A percentile compares a stretch with the other conserved stretches of the same genome.
Conservation (phyloP, 1,140 invertebrate genomes). For the Amyelois transitella region DNA sequence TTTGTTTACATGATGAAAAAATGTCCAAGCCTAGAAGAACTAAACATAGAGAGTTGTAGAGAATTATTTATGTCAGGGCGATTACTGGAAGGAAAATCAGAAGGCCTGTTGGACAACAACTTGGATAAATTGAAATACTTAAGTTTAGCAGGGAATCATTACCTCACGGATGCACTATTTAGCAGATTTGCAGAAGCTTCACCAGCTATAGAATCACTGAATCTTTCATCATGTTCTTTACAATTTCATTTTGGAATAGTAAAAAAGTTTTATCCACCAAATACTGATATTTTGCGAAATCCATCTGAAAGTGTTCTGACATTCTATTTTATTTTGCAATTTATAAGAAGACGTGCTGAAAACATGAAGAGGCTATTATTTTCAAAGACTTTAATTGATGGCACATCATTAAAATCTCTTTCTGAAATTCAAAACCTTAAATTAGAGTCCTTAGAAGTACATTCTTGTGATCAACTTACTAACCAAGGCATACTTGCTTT, state of each 20-base stretch:
- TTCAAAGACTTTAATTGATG: constrained; percentile 79
- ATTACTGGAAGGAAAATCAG: constrained; percentile 76
- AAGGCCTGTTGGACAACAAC: constrained; percentile 65
- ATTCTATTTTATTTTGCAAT: constrained; percentile 79
- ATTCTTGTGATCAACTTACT: constrained; percentile 80
- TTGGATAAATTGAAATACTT: constrained; percentile 76
- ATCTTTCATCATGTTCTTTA: constrained; percentile 79
- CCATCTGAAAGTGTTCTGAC: constrained; percentile 82
- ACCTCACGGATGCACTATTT: constrained; percentile 82
- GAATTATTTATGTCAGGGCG: constrained; percentile 83
- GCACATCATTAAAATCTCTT: constrained; percentile 75
- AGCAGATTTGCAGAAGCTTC: constrained; percentile 78
- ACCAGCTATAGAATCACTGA: constrained; percentile 76
- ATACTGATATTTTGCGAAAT: constrained; percentile 56
- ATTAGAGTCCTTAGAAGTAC: constrained; percentile 75
- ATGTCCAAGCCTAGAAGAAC: constrained; percentile 74
- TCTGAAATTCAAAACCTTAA: constrained; percentile 72
- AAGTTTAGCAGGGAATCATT: constrained; percentile 79
- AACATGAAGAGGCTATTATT: constrained; percentile 78
- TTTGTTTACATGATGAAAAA: constrained; percentile 76
- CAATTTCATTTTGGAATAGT: constrained; percentile 81
- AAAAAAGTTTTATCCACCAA: constrained; percentile 78
- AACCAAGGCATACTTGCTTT: constrained; percentile 76
- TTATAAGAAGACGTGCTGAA: constrained; percentile 73
- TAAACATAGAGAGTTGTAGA: constrained; percentile 79